Evolutionary conservation across 1,140 invertebrate genomes (phyloP), one percentile per base, ranked within the genome.

Genomic region (Chelonus insularis): DNA sequence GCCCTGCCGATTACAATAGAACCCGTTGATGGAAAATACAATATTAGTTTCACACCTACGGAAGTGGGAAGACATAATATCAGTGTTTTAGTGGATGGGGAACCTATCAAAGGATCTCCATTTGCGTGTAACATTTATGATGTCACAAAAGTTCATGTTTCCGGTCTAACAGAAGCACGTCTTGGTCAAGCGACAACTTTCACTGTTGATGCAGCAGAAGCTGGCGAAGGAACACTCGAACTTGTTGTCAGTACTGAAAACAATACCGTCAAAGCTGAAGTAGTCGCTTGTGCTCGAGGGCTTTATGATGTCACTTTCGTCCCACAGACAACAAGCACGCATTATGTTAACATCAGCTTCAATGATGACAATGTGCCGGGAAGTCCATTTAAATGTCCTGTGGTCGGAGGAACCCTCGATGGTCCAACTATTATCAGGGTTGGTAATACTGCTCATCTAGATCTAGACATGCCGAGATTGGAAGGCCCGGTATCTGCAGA

Each of bases 301-400:
- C 81, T 96, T 0, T 99, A 98, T 79, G 96, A 99, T 71, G 96
- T 99, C 0, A 96, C 94, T 0, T 99, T 99, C 79, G 88, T 97
- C 14, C 97, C 97, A 0, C 89, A 93, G 74, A 92, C 95, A 45
- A 85, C 89, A 7, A 90, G 92, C 56, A 86, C 93, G 4, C 97
- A 99, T 82, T 95, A 90, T 72, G 93, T 98, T 2, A 96, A 95
- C 69, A 96, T 99, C 58, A 95, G 92, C 6, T 99, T 99, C 79
- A 99, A 99, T 72, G 95, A 97, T 64, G 92, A 96, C 70, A 86
- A 91, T 56, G 92, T 97, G 7, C 91, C 92, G 66, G 86, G 94
- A 18, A 95, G 92, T 78, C 95, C 95, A 14, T 96, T 96, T 78
- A 88, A 92, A 67, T 89, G 90, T 70, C 76, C 80, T 14, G 61